A percentile compares a stretch with the other conserved stretches of the same genome.
Conservation (phyloP, 2,113 vertebrate species). For the Dipodomys spectabilis region DNA sequence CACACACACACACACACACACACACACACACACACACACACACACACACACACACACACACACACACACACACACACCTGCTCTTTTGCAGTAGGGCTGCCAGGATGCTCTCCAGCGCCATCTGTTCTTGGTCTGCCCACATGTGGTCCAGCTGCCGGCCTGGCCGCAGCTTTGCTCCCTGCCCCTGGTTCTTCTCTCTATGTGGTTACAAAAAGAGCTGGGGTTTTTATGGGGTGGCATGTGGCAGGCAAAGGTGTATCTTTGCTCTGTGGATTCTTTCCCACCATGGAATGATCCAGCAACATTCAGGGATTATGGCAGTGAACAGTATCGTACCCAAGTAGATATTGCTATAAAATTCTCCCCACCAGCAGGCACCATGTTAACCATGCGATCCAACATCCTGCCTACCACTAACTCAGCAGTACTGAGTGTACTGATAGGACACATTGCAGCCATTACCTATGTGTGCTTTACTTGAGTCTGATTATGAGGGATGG, state of each 20-base stretch:
- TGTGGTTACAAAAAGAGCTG: not conserved
- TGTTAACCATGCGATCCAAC: not conserved
- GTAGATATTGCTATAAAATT: not conserved
- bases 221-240: not conserved
- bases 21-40: not conserved
- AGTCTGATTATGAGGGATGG: not conserved
- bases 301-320: not conserved
- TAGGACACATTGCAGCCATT: not conserved
- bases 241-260: not conserved
- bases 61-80: conserved; percentile 39
- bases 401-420: not conserved
- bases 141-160: conserved; percentile 82
- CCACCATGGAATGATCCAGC: not conserved
- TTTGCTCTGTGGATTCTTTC: not conserved
- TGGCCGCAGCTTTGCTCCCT: conserved; percentile 65
- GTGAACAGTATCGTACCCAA: not conserved
- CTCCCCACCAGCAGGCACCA: not conserved
- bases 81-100: conserved; percentile 80
- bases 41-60: not conserved
- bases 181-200: conserved; percentile 70
- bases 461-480: too few relatives aligned
- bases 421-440: not conserved
- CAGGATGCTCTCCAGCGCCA: conserved; percentile 81
- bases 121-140: conserved; percentile 82
- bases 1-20: too few relatives aligned